These are phyloP conservation scores for Podilymbus podiceps DNA, from an alignment of 2,113 vertebrate species.

Conservation along the genomic window DNA sequence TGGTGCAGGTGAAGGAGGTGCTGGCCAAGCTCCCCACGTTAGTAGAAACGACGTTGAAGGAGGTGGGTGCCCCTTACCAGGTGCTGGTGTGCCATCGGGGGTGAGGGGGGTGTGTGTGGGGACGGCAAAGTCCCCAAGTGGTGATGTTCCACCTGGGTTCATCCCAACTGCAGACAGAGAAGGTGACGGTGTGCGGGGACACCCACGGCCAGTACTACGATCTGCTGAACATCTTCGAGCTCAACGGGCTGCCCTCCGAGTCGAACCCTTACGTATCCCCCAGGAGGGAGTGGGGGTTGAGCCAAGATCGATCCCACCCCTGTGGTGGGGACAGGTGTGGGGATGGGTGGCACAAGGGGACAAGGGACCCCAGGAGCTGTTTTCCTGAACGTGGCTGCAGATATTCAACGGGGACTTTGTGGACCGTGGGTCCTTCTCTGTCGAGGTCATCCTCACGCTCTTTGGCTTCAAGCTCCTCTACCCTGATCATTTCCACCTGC, in stretches of 20 bases:
- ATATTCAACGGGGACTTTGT: conserved; percentile 96
- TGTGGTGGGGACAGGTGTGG: background rate
- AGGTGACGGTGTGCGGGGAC: conserved; percentile 94
- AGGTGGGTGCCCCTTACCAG: conserved; percentile 70
- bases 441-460: conserved; percentile 92
- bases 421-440: conserved; percentile 90
- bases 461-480: conserved; percentile 94
- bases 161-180: conserved; percentile 80
- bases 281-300: background rate
- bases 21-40: conserved; percentile 90
- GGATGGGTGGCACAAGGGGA: background rate
- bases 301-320: background rate
- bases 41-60: conserved; percentile 86
- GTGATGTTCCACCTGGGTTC: background rate
- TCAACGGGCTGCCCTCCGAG: conserved; percentile 90
- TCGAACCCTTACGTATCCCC: conserved; percentile 93
- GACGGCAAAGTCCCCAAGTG: background rate
- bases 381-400: conserved; percentile 53
- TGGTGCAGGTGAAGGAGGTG: conserved; percentile 92
- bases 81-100: too few relatives aligned
- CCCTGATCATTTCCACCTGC: conserved; percentile 87
- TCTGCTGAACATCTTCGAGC: conserved; percentile 91
- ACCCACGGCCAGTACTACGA: conserved; percentile 94
- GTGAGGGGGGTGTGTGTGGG: too few relatives aligned
- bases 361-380: background rate